These are phyloP conservation scores for Cepaea hortensis DNA, from an alignment of 2,888 invertebrate genomes.

Conservation along the genomic window DNA sequence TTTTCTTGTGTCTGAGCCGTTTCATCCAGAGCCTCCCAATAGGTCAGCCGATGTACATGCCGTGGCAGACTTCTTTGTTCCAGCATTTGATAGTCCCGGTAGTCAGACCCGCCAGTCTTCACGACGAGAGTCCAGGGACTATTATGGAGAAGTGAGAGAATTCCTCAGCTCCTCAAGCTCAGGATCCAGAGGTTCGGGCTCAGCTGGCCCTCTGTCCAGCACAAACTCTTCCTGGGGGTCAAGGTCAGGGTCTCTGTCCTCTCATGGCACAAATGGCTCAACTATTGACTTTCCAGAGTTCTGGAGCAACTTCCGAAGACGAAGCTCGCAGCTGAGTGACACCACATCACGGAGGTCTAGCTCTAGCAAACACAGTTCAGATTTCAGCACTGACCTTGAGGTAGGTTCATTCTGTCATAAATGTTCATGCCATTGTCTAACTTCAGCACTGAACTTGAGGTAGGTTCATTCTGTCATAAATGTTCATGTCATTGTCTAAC, in stretches of 20 bases:
- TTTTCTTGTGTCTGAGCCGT: slow-evolving; percentile 20
- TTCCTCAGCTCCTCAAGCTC: slow-evolving; percentile 40
- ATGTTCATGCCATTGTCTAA: no score
- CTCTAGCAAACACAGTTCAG: slow-evolving; percentile 70
- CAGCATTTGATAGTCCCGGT: not conserved
- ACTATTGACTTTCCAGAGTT: slow-evolving; percentile 60
- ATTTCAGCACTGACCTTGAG: slow-evolving; percentile 73
- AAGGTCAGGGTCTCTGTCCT: slow-evolving; percentile 45
- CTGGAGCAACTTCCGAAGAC: slow-evolving; percentile 65
- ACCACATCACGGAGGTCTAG: slow-evolving; percentile 78
- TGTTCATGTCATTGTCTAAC: no score
- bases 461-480: no score
- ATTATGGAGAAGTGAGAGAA: slow-evolving; percentile 36
- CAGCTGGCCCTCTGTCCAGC: slow-evolving; percentile 11
- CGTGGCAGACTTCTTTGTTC: slow-evolving; percentile 36
- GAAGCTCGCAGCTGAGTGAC: slow-evolving; percentile 73
- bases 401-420: slow-evolving; percentile 41
- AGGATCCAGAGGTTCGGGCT: slow-evolving; percentile 35
- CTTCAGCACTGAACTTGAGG: no score
- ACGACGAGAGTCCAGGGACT: slow-evolving; percentile 32
- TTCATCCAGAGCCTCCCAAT: slow-evolving; percentile 20
- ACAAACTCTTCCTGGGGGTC: slow-evolving; percentile 34
- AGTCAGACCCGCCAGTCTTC: not conserved
- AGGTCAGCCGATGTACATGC: slow-evolving; percentile 11
- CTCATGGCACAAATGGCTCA: slow-evolving; percentile 49